phyloP scores from a whole-genome alignment of 1,140 invertebrate species.

The Trichogramma pretiosum region DNA sequence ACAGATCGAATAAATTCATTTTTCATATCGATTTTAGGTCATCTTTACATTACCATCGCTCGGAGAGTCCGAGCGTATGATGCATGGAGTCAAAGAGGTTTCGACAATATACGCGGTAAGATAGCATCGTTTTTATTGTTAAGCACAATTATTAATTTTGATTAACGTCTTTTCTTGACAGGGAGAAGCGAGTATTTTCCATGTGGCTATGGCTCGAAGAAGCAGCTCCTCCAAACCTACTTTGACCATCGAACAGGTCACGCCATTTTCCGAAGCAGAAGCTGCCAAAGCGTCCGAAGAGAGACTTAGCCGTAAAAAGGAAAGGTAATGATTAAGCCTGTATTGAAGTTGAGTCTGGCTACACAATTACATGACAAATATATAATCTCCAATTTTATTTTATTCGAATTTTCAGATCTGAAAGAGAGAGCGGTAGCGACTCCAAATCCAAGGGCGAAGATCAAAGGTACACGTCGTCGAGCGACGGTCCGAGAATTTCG shows the following conservation, averaged over 20 bases:
- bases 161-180: too few relatives aligned
- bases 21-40: constrained; percentile 45
- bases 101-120: constrained; percentile 58
- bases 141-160: too few relatives aligned
- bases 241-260: constrained; percentile 44
- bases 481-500: constrained; percentile 22
- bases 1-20: constrained; percentile 5
- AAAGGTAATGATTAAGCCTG: too few relatives aligned
- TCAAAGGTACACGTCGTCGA: constrained; percentile 19
- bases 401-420: constrained; percentile 15
- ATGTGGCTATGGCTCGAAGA: constrained; percentile 48
- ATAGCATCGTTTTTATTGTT: background rate
- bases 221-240: constrained; percentile 40
- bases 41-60: constrained; percentile 68
- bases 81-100: constrained; percentile 45
- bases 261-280: constrained; percentile 41
- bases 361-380: too few relatives aligned
- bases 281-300: constrained; percentile 32
- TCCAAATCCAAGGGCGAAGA: constrained; percentile 21
- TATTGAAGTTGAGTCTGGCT: too few relatives aligned
- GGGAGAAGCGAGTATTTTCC: constrained; percentile 53
- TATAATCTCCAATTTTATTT: too few relatives aligned
- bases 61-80: constrained; percentile 52
- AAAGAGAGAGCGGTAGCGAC: constrained; percentile 23
- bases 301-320: constrained; percentile 49